Evolutionary conservation across 2,888 invertebrate species (phyloP).

Genomic region (Rhorus exstirpatorius): DNA sequence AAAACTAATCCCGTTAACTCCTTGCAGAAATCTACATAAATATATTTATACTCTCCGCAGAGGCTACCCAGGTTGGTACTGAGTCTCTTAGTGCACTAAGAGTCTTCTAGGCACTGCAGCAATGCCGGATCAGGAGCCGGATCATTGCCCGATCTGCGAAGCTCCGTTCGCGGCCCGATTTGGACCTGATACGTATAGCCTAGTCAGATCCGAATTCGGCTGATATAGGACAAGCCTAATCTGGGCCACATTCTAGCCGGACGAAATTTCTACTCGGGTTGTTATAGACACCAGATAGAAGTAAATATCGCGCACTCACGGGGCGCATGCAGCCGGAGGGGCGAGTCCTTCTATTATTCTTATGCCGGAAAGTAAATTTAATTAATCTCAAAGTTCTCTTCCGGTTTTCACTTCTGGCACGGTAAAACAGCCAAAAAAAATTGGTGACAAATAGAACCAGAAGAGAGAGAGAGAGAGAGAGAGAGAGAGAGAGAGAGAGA

Average conservation of each 20-base stretch:
- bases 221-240: too few species aligned
- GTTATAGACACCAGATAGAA: too few species aligned
- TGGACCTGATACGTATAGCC: too few species aligned
- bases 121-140: too few species aligned
- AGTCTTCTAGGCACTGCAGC: too few species aligned
- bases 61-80: conserved; percentile 10
- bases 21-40: background rate
- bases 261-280: too few species aligned
- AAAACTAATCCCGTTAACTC: conserved; percentile 10
- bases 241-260: too few species aligned
- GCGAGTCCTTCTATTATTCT: conserved; percentile 21
- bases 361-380: conserved; percentile 53
- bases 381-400: conserved; percentile 58
- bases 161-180: too few species aligned
- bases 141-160: too few species aligned
- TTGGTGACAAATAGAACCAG: conserved; percentile 10
- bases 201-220: too few species aligned
- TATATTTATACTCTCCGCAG: conserved; percentile 1
- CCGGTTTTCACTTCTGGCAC: conserved; percentile 6
- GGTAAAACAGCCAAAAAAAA: conserved; percentile 13
- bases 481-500: background rate
- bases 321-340: background rate
- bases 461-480: background rate
- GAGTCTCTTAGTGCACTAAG: conserved; percentile 21
- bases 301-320: background rate